A percentile compares a stretch with the other conserved stretches of the same genome.
Evolutionary conservation across 2,797 vertebrate genomes (phyloP).

Genomic region (Ambastaia sidthimunki): DNA sequence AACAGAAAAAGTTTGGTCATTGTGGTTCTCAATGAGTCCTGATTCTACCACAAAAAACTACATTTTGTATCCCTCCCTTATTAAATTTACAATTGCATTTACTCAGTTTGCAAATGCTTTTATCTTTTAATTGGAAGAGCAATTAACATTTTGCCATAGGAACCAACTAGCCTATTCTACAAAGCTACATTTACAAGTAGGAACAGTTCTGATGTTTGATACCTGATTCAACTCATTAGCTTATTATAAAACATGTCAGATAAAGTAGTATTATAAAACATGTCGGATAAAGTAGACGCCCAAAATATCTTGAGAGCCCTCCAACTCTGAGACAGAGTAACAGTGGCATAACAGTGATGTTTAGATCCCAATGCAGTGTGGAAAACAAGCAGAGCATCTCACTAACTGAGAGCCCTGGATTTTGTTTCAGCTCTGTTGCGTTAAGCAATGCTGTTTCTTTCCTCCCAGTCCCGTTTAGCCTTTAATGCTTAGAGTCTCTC

Average conservation of each 20-base stretch:
- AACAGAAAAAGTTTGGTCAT: not conserved
- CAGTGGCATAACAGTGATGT: not conserved
- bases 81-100: not conserved
- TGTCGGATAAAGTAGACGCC: not conserved
- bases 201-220: not conserved
- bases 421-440: not conserved
- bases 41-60: too few relatives aligned
- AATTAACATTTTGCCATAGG: too few relatives aligned
- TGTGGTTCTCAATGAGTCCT: not conserved
- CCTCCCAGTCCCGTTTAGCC: not conserved
- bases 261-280: too few relatives aligned
- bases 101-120: too few relatives aligned
- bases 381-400: not conserved
- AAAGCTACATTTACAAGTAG: too few relatives aligned
- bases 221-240: not conserved
- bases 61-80: not conserved
- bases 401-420: not conserved
- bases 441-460: constrained; percentile 18
- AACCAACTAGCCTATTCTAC: too few relatives aligned
- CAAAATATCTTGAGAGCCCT: not conserved
- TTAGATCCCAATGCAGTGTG: not conserved
- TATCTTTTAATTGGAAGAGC: too few relatives aligned
- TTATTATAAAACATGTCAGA: too few relatives aligned
- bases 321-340: not conserved
- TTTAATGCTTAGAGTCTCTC: constrained; percentile 22